Conservation (phyloP, 2,888 invertebrate genomes). For the Tachystola acroxantha region DNA sequence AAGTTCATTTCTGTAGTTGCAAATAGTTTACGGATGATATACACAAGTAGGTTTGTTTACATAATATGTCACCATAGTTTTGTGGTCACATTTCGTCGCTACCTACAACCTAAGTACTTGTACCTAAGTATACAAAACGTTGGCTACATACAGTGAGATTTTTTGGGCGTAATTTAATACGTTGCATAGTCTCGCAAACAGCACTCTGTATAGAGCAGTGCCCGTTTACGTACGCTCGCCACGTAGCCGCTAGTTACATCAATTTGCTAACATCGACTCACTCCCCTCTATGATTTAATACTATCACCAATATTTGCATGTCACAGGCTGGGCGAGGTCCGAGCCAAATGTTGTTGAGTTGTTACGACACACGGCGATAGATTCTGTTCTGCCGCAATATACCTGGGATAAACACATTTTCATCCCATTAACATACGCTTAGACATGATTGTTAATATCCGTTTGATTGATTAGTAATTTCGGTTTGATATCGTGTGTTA, state of each 20-base stretch:
- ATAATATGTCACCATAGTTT: too few relatives aligned
- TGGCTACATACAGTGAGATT: too few relatives aligned
- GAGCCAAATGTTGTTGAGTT: conserved; percentile 36
- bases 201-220: not conserved
- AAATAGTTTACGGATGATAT: too few relatives aligned
- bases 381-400: conserved; percentile 44
- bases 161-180: too few relatives aligned
- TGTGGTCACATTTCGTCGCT: too few relatives aligned
- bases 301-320: conserved; percentile 75
- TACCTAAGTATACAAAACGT: too few relatives aligned
- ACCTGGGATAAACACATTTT: conserved; percentile 48
- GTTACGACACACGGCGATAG: conserved; percentile 35
- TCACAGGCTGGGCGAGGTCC: conserved; percentile 58
- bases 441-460: conserved; percentile 15
- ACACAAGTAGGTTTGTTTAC: too few relatives aligned
- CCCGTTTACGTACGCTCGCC: conserved; percentile 34
- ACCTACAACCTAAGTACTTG: too few relatives aligned
- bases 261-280: conserved; percentile 49
- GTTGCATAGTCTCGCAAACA: too few relatives aligned
- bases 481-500: conserved; percentile 1
- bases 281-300: conserved; percentile 69
- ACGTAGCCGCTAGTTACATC: conserved; percentile 60
- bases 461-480: not conserved
- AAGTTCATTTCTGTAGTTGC: too few relatives aligned
- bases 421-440: conserved; percentile 28